phyloP scores from a whole-genome alignment of 2,113 vertebrate genomes.

The Nannospalax galili region DNA sequence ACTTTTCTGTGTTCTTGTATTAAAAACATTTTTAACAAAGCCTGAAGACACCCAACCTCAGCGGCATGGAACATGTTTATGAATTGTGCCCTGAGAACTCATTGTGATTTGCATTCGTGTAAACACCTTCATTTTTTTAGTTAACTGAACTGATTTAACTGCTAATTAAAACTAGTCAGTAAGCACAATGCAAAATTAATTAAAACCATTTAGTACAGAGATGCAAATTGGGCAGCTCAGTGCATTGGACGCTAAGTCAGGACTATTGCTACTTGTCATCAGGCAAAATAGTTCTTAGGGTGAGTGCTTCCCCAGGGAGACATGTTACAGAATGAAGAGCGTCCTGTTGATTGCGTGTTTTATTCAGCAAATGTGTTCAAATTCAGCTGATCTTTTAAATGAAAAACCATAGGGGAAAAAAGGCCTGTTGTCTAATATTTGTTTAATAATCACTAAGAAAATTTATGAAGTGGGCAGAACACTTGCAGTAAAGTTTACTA shows the following conservation, averaged over 20 bases:
- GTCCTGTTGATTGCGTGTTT: slow-evolving; percentile 77
- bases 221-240: slow-evolving; percentile 86
- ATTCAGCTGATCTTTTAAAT: slow-evolving; percentile 72
- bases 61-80: slow-evolving; percentile 82
- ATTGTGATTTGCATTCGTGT: slow-evolving; percentile 85
- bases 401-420: neutral
- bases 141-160: slow-evolving; percentile 89
- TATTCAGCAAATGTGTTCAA: slow-evolving; percentile 77
- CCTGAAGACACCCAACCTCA: slow-evolving; percentile 82
- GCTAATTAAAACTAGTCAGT: slow-evolving; percentile 90
- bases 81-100: slow-evolving; percentile 80
- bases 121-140: slow-evolving; percentile 86
- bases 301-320: slow-evolving; percentile 77
- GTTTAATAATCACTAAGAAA: slow-evolving; percentile 70
- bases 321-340: slow-evolving; percentile 69
- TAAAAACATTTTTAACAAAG: slow-evolving; percentile 61
- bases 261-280: slow-evolving; percentile 78
- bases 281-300: slow-evolving; percentile 78
- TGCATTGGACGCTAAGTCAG: slow-evolving; percentile 83
- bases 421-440: neutral
- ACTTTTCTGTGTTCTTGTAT: neutral
- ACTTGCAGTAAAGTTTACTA: neutral
- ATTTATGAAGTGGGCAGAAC: neutral
- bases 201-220: slow-evolving; percentile 86
- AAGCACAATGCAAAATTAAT: slow-evolving; percentile 90